These are phyloP conservation scores for Cryptomyrus ogoouensis DNA, from an alignment of 2,113 vertebrate species.

Conservation along the genomic window DNA sequence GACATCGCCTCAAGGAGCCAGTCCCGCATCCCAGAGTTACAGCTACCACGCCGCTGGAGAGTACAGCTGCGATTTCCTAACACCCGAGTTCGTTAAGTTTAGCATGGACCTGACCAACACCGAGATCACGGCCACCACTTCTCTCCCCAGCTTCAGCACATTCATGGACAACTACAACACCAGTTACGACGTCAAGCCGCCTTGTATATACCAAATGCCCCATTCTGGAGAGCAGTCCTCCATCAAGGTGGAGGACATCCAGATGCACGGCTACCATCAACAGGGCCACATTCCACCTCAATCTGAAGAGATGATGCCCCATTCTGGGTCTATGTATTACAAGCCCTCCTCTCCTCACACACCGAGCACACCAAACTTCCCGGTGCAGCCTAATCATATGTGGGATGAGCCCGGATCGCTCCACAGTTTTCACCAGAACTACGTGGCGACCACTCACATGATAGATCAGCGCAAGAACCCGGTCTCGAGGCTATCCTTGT, in stretches of 20 bases:
- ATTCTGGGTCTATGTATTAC: slow-evolving; percentile 94
- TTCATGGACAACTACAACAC: slow-evolving; percentile 99
- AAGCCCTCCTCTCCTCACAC: slow-evolving; percentile 91
- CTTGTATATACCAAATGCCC: slow-evolving; percentile 98
- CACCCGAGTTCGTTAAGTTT: slow-evolving; percentile 99
- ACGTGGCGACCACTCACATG: slow-evolving; percentile 90
- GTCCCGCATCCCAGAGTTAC: slow-evolving; percentile 99
- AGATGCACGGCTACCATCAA: slow-evolving; percentile 93
- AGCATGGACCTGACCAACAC: slow-evolving; percentile 99
- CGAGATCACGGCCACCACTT: slow-evolving; percentile 97
- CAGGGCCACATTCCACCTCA: slow-evolving; percentile 85
- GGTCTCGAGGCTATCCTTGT: slow-evolving; percentile 90
- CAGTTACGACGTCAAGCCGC: slow-evolving; percentile 97
- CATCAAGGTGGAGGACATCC: slow-evolving; percentile 97
- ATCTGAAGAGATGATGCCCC: slow-evolving; percentile 88
- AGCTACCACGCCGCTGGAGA: slow-evolving; percentile 95
- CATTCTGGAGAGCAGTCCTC: slow-evolving; percentile 89
- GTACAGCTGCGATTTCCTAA: slow-evolving; percentile 98
- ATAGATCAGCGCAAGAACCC: slow-evolving; percentile 92
- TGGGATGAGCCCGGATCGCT: slow-evolving; percentile 95
- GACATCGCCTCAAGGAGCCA: slow-evolving; percentile 99
- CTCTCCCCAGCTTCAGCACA: slow-evolving; percentile 98
- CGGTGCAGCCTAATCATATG: slow-evolving; percentile 85
- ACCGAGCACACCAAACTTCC: slow-evolving; percentile 85
- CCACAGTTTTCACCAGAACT: slow-evolving; percentile 97